A percentile compares a stretch with the other conserved stretches of the same genome.
Evolutionary conservation across 2,888 invertebrate genomes (phyloP).

Genomic region (Orthosia gracilis): DNA sequence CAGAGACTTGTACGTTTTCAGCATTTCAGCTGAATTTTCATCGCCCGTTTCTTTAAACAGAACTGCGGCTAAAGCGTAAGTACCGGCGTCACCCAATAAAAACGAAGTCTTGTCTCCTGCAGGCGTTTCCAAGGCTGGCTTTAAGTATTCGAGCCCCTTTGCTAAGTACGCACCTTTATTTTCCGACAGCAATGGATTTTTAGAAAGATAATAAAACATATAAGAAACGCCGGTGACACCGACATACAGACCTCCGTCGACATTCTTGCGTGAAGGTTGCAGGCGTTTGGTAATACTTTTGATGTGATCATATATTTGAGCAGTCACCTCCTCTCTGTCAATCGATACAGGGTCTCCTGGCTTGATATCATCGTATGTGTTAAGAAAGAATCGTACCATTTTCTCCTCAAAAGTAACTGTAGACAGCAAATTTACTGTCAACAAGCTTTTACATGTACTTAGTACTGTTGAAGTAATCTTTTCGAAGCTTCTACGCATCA

Average conservation of each 20-base stretch:
- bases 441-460: constrained; percentile 61
- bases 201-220: constrained; percentile 94
- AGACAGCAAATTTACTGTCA: constrained; percentile 67
- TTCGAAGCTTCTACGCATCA: constrained; percentile 68
- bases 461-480: constrained; percentile 62
- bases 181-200: constrained; percentile 87
- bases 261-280: constrained; percentile 83
- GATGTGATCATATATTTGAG: constrained; percentile 79
- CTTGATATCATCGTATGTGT: constrained; percentile 81
- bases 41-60: constrained; percentile 90
- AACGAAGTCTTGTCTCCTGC: constrained; percentile 93
- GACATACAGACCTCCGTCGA: constrained; percentile 92
- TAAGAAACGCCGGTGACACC: constrained; percentile 94
- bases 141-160: constrained; percentile 92
- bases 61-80: constrained; percentile 93
- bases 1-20: constrained; percentile 84
- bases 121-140: constrained; percentile 91
- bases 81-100: constrained; percentile 95
- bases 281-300: constrained; percentile 80
- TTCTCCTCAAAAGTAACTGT: constrained; percentile 67
- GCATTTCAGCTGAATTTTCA: constrained; percentile 75
- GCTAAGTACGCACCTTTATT: constrained; percentile 88
- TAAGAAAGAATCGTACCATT: constrained; percentile 87
- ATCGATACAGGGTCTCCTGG: constrained; percentile 65
- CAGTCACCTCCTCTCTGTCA: constrained; percentile 73